Percentiles rank a stretch among this genome's conserved stretches.
These are phyloP conservation scores for Trachymyrmex septentrionalis DNA, from an alignment of 1,140 invertebrate species.

Conservation along the genomic window DNA sequence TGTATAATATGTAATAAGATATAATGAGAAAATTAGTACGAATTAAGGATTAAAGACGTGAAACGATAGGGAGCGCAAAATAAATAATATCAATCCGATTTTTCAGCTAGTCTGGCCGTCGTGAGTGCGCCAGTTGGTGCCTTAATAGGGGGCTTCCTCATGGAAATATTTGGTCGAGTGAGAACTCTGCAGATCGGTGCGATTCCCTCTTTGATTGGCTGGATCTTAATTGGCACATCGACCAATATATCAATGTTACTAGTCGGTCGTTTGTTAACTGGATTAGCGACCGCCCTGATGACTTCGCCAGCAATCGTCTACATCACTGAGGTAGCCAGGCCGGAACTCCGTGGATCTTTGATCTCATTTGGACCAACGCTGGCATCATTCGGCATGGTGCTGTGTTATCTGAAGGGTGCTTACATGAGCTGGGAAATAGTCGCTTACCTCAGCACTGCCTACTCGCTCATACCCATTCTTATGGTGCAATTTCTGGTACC, in stretches of 20 bases:
- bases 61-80: background rate
- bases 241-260: slow-evolving; percentile 86
- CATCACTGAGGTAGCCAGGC: slow-evolving; percentile 88
- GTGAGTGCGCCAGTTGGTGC: slow-evolving; percentile 87
- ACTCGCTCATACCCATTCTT: slow-evolving; percentile 87
- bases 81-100: slow-evolving; percentile 57
- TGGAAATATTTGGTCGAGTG: slow-evolving; percentile 89
- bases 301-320: slow-evolving; percentile 89
- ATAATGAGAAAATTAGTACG: background rate
- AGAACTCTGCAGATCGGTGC: slow-evolving; percentile 88
- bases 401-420: slow-evolving; percentile 88
- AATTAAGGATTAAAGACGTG: background rate
- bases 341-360: slow-evolving; percentile 88
- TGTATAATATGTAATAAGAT: background rate
- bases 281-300: slow-evolving; percentile 87
- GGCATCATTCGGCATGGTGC: slow-evolving; percentile 87
- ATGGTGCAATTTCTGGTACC: slow-evolving; percentile 88
- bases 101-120: slow-evolving; percentile 87
- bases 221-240: slow-evolving; percentile 88
- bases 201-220: slow-evolving; percentile 89
- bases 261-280: slow-evolving; percentile 89
- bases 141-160: slow-evolving; percentile 87
- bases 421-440: slow-evolving; percentile 88
- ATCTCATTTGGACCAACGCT: slow-evolving; percentile 87
- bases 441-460: slow-evolving; percentile 86